These are phyloP conservation scores for Tupaia tana DNA, from an alignment of 2,113 vertebrate genomes.

Conservation along the genomic window DNA sequence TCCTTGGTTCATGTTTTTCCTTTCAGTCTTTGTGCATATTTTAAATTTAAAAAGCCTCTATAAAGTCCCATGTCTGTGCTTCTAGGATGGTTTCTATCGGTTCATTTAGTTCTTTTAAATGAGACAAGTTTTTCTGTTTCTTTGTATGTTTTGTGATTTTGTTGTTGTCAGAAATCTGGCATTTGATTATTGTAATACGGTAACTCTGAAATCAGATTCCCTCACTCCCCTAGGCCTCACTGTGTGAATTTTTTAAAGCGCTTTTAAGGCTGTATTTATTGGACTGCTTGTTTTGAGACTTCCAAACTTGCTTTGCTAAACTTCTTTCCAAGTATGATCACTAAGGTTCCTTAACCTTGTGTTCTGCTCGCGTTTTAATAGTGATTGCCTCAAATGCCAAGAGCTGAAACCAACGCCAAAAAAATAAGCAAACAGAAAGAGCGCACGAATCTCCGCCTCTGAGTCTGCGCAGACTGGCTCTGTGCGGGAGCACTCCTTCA, in stretches of 20 bases:
- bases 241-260: not conserved
- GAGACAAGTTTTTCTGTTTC: not conserved
- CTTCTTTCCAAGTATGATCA: not conserved
- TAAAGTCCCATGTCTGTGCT: not conserved
- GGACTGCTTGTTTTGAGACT: not conserved
- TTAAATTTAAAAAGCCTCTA: not conserved
- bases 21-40: not conserved
- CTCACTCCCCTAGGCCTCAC: not conserved
- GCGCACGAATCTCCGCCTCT: not conserved
- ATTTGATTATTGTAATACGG: not conserved
- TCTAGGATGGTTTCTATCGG: not conserved
- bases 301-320: not conserved
- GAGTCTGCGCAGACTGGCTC: not conserved
- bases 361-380: not conserved
- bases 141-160: not conserved
- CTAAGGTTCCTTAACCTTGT: not conserved
- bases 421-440: accelerated
- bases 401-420: not conserved
- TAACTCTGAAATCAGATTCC: not conserved
- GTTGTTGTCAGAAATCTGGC: not conserved
- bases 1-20: not conserved
- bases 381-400: constrained; percentile 6
- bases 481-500: not conserved
- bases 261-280: not conserved
- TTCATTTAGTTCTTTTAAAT: not conserved